Conservation (phyloP, 2,888 invertebrate species). For the Dyspetes luteomarginatus region DNA sequence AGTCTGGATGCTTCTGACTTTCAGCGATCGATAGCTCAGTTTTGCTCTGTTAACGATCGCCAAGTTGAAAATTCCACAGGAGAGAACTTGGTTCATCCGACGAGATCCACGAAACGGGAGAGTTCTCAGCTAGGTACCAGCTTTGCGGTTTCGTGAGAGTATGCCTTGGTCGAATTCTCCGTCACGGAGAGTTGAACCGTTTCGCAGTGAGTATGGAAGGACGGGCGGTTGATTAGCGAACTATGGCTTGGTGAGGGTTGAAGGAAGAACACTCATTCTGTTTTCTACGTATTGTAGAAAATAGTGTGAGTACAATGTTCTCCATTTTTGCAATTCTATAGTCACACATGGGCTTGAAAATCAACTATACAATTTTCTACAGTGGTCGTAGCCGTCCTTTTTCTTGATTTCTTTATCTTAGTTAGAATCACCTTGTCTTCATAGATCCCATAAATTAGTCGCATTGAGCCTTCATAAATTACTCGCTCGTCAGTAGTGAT, state of each 20-base stretch:
- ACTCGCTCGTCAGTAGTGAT: background rate
- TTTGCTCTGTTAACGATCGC: background rate
- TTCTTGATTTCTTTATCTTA: too few species aligned
- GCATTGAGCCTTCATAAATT: background rate
- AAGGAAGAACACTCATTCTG: background rate
- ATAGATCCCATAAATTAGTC: too few species aligned
- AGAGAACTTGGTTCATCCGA: background rate
- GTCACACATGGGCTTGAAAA: too few species aligned
- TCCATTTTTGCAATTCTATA: too few species aligned
- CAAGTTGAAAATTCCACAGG: background rate
- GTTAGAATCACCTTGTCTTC: too few species aligned
- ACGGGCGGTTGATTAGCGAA: background rate
- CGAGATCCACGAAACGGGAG: background rate
- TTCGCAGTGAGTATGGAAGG: background rate
- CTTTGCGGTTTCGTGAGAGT: conserved; percentile 11
- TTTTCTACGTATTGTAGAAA: too few species aligned
- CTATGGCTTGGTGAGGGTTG: background rate
- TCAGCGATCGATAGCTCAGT: conserved; percentile 17
- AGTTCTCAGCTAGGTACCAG: background rate
- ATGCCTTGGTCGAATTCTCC: background rate
- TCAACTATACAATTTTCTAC: too few species aligned
- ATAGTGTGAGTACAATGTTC: too few species aligned
- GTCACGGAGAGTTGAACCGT: background rate
- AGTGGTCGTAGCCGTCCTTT: too few species aligned
- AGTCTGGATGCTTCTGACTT: too few species aligned